phyloP scores from a whole-genome alignment of 2,113 vertebrate genomes.

The Periophthalmus modestus region DNA sequence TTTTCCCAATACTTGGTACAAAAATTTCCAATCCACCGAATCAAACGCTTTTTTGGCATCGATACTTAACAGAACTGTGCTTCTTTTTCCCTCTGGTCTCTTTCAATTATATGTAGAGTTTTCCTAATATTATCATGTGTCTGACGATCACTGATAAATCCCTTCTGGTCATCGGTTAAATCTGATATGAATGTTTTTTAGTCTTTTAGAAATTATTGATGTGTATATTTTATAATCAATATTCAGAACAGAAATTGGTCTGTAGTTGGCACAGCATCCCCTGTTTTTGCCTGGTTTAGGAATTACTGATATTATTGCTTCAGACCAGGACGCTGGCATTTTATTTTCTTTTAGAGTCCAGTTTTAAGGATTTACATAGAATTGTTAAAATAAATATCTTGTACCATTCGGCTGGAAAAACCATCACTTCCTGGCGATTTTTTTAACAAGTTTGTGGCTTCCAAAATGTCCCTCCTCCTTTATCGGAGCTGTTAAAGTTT shows the following conservation, averaged over 20 bases:
- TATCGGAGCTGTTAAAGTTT: not conserved
- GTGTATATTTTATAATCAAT: not conserved
- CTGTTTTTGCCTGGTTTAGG: not conserved
- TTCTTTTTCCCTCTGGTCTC: not conserved
- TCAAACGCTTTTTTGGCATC: not conserved
- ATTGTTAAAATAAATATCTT: too few relatives aligned
- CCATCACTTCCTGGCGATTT: too few relatives aligned
- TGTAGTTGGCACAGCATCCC: not conserved
- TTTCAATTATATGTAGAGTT: not conserved
- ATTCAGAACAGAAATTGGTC: not conserved
- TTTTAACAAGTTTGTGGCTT: not conserved
- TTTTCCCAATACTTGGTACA: not conserved
- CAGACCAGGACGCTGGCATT: not conserved
- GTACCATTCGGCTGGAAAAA: too few relatives aligned
- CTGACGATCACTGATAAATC: not conserved
- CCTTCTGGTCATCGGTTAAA: not conserved
- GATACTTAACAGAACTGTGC: not conserved
- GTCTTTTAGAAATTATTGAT: not conserved
- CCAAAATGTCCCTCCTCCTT: not conserved
- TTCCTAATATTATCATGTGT: too few relatives aligned
- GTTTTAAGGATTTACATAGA: not conserved
- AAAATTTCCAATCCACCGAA: not conserved
- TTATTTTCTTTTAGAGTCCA: slow-evolving; percentile 2
- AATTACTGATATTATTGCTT: not conserved
- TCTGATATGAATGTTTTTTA: not conserved